A percentile compares a stretch with the other conserved stretches of the same genome.
Conservation (phyloP, 2,888 invertebrate species). For the Pycnomerus fuliginosus region DNA sequence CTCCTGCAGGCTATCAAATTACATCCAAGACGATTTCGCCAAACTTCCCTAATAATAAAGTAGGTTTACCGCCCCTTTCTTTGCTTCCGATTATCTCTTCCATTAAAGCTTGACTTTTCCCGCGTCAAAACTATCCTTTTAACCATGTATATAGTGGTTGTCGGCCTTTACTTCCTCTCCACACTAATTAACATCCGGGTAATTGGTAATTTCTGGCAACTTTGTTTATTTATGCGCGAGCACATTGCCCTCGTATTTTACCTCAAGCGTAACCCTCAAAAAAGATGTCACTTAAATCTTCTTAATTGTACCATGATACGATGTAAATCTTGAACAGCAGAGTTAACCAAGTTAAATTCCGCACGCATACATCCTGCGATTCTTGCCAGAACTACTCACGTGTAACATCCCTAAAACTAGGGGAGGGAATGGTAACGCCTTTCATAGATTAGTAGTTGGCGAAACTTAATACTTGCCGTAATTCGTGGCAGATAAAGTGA, state of each 20-base stretch:
- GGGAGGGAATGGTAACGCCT: conserved; percentile 14
- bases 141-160: conserved; percentile 9
- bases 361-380: no score
- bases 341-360: no score
- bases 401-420: conserved; percentile 10
- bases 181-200: conserved; percentile 11
- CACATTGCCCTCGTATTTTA: no score
- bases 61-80: conserved; percentile 9
- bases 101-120: conserved; percentile 10
- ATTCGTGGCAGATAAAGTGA: conserved; percentile 28
- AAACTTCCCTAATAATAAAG: conserved; percentile 17
- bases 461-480: conserved; percentile 27
- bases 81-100: conserved; percentile 8
- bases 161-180: conserved; percentile 6
- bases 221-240: conserved; percentile 16
- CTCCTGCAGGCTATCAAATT: conserved; percentile 15
- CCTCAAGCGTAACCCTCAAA: no score
- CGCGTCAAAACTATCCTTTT: conserved; percentile 8
- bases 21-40: conserved; percentile 7
- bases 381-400: no score
- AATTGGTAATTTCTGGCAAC: conserved; percentile 12
- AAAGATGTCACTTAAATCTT: no score
- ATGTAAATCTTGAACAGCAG: no score
- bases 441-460: conserved; percentile 28
- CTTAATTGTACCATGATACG: no score